These are phyloP conservation scores for Cygnus atratus DNA, from an alignment of 2,113 vertebrate species.

Conservation along the genomic window DNA sequence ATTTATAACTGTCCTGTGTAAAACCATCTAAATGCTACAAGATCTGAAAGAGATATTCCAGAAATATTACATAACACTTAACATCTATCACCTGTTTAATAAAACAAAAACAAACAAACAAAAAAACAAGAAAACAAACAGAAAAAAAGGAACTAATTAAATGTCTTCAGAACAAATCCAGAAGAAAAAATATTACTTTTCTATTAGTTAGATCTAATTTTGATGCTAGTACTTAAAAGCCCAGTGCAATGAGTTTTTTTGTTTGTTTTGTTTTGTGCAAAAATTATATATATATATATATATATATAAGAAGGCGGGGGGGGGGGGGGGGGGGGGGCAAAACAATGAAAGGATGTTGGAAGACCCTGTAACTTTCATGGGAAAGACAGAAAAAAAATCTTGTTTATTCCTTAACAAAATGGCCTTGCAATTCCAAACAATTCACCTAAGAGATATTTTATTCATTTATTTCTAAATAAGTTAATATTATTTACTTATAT, in stretches of 20 bases:
- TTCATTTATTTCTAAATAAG: background rate
- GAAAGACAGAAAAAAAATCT: background rate
- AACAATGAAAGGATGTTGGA: background rate
- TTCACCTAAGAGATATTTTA: background rate
- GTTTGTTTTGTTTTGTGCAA: background rate
- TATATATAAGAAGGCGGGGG: too few species aligned
- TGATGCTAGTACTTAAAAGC: background rate
- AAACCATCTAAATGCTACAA: background rate
- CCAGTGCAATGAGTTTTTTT: background rate
- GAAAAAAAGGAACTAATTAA: background rate
- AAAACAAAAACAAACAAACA: background rate
- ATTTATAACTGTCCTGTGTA: constrained; percentile 10
- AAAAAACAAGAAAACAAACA: background rate
- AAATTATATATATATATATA: background rate
- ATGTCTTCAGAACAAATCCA: background rate
- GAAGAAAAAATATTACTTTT: background rate
- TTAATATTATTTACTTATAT: background rate
- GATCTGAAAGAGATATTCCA: background rate
- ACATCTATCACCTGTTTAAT: background rate
- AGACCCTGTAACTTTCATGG: background rate
- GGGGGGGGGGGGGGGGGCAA: too few species aligned
- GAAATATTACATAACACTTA: background rate
- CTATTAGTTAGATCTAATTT: background rate
- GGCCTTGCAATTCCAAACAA: background rate
- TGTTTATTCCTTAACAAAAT: background rate